These are phyloP conservation scores for Marronus borbonicus DNA, from an alignment of 2,888 invertebrate genomes.

Conservation along the genomic window DNA sequence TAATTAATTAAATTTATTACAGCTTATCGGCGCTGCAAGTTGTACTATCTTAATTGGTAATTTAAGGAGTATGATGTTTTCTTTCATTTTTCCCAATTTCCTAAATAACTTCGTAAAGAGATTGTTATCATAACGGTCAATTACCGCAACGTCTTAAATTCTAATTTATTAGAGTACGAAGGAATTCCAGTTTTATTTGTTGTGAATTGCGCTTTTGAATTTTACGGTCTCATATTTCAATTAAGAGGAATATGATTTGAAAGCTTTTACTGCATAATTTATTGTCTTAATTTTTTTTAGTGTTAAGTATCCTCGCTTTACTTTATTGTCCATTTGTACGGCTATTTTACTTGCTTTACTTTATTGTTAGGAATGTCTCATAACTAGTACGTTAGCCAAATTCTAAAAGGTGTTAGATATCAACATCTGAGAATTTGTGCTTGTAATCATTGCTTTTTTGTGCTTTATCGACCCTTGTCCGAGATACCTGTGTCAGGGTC, in stretches of 20 bases:
- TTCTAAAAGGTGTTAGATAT: too few relatives aligned
- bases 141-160: constrained; percentile 18
- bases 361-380: too few relatives aligned
- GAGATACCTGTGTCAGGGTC: too few relatives aligned
- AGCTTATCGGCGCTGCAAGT: constrained; percentile 23
- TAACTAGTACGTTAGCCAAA: too few relatives aligned
- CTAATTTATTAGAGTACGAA: constrained; percentile 25
- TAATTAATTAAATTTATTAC: constrained; percentile 34
- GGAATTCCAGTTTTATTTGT: constrained; percentile 15
- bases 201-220: background rate
- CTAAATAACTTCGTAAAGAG: background rate
- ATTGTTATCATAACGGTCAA: constrained; percentile 23
- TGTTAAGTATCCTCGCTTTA: too few relatives aligned
- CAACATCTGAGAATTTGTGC: too few relatives aligned
- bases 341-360: too few relatives aligned
- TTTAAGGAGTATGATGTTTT: constrained; percentile 30
- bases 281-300: background rate
- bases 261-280: background rate
- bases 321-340: background rate
- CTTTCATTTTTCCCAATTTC: constrained; percentile 15
- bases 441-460: too few relatives aligned
- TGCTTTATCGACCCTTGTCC: too few relatives aligned
- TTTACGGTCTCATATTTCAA: constrained; percentile 7
- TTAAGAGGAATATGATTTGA: background rate
- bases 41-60: constrained; percentile 46